Evolutionary conservation across 1,140 invertebrate genomes (phyloP).

Genomic region (Elymnias hypermnestra): DNA sequence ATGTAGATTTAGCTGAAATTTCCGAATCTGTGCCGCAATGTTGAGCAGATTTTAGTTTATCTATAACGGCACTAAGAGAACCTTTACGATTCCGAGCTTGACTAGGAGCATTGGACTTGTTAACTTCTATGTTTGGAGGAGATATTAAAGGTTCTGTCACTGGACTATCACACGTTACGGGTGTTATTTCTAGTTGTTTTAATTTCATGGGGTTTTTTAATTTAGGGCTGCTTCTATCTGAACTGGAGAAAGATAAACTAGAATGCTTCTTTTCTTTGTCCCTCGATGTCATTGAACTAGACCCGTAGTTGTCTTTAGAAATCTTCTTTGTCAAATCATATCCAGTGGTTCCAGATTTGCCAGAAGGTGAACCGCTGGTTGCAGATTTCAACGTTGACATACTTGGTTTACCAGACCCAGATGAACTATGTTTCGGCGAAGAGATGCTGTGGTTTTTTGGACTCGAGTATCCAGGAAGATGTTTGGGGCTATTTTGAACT

Average conservation of each 20-base stretch:
- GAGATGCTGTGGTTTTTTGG: conserved; percentile 82
- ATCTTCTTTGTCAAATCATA: conserved; percentile 71
- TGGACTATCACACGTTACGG: conserved; percentile 60
- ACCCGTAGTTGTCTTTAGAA: conserved; percentile 74
- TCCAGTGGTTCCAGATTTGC: conserved; percentile 64
- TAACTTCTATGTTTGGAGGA: conserved; percentile 76
- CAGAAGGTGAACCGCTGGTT: conserved; percentile 77
- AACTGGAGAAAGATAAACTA: conserved; percentile 72
- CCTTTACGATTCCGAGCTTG: conserved; percentile 83
- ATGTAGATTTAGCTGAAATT: conserved; percentile 46
- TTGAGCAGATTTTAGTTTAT: conserved; percentile 88
- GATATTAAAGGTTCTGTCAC: conserved; percentile 75
- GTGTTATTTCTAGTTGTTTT: conserved; percentile 80
- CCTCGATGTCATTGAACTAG: conserved; percentile 67
- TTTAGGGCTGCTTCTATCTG: conserved; percentile 80
- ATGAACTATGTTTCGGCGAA: conserved; percentile 85
- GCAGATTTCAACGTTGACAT: conserved; percentile 91
- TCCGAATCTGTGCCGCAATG: conserved; percentile 77
- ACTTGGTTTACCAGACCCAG: conserved; percentile 89
- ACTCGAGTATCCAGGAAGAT: conserved; percentile 79
- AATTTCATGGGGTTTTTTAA: conserved; percentile 82
- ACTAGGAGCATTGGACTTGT: conserved; percentile 74
- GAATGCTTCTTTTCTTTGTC: conserved; percentile 81
- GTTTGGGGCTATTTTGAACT: conserved; percentile 86
- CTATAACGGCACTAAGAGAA: conserved; percentile 89